Conservation (phyloP, 2,888 invertebrate species). For the Mylabris sibirica region DNA sequence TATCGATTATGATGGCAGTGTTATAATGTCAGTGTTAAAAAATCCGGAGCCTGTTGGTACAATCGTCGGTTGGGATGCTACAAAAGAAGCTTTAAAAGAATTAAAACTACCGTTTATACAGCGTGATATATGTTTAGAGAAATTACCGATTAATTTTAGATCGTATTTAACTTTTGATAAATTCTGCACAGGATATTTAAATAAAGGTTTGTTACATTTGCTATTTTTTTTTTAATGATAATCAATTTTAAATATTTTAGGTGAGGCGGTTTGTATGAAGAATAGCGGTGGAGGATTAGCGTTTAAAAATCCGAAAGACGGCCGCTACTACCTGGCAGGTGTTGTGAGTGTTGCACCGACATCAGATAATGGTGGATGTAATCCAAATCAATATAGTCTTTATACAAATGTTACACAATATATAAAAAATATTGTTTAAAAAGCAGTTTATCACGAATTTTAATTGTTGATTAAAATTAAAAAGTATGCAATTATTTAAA, state of each 20-base stretch:
- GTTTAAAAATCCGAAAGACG: slow-evolving; percentile 47
- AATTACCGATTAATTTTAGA: slow-evolving; percentile 37
- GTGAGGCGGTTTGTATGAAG: slow-evolving; percentile 60
- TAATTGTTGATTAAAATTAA: slow-evolving; percentile 16
- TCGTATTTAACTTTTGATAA: slow-evolving; percentile 45
- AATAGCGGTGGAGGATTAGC: slow-evolving; percentile 64
- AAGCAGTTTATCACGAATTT: background rate
- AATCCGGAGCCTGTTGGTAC: background rate
- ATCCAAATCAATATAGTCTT: slow-evolving; percentile 54
- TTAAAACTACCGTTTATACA: slow-evolving; percentile 43
- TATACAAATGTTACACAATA: slow-evolving; percentile 56
- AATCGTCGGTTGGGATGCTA: slow-evolving; percentile 39
- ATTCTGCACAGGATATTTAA: slow-evolving; percentile 48
- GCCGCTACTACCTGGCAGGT: slow-evolving; percentile 60
- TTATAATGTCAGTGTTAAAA: background rate
- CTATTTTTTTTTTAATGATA: background rate
- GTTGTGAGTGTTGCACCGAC: slow-evolving; percentile 60
- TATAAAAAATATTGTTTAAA: slow-evolving; percentile 32
- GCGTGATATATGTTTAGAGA: slow-evolving; percentile 35
- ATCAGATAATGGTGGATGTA: slow-evolving; percentile 41
- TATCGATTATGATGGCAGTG: background rate
- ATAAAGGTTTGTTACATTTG: slow-evolving; percentile 27
- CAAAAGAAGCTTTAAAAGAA: slow-evolving; percentile 39
- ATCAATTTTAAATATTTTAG: slow-evolving; percentile 42
- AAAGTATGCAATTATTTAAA: slow-evolving; percentile 26